Base-by-base conservation (phyloP, 2,888 invertebrate genomes). In the Leptinotarsa peninsularis region DNA sequence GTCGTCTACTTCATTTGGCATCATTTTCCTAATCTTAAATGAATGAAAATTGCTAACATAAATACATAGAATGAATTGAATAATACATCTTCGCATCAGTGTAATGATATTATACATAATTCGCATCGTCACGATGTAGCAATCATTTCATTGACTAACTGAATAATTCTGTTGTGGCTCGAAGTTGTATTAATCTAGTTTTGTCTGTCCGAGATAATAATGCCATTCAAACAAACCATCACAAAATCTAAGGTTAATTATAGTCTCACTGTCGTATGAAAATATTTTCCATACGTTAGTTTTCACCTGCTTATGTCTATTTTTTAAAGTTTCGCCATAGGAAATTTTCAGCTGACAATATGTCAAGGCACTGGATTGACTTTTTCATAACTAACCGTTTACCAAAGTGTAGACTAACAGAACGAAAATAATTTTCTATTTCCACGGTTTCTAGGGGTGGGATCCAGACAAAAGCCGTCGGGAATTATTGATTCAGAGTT, bases 401-500 rank as follows among this genome's bases (percentile, higher is more conserved):
- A 4, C 21, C 15, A 68, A 67, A 18, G 54, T 63, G 23, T 58
- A 67, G 71, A 74, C 67, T 71, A 74, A 74, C 54, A 60, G 56
- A 72, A 71, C 60, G 43, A 71, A 67, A 68, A 75, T 52, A 66
- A 69, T 67, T 70, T 74, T 49, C 27, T 27, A 70, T 67, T 70
- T 49, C 49, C 58, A n/a, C 33, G 56, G 33, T 71, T 68, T 52
- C 63, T 72, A 67, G 54, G 56, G 72, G 52, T 49, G 27, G 67
- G 33, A 58, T 63, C 60, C 33, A 75, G 67, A 75, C 71, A 72
- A 43, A 68, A 71, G 63, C 75, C 67, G 21, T 49, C 49, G 68
- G 72, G 58, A 75, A 54, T 75, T 75, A 75, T 75, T 68, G 75
- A 75, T 75, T 68, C 68, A 63, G 18, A 17, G 72, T 58, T 72